Conservation (phyloP, 2,888 invertebrate genomes). For the Drosophila eohydei region DNA sequence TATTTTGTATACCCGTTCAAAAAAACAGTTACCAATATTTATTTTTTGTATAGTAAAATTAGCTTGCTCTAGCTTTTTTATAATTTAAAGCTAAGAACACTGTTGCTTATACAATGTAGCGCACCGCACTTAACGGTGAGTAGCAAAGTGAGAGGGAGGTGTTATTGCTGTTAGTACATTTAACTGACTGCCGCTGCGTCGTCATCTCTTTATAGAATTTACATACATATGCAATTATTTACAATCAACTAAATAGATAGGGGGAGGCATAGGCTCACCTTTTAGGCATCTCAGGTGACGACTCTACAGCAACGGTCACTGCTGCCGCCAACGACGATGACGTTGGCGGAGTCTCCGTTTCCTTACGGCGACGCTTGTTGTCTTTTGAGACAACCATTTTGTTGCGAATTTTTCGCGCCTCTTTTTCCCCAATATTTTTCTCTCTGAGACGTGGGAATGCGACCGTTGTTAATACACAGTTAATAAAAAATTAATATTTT, state of each 20-base stretch:
- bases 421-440: constrained; percentile 63
- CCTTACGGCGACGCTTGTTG: constrained; percentile 84
- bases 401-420: constrained; percentile 77
- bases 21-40: not conserved
- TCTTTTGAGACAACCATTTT: constrained; percentile 85
- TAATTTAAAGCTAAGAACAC: constrained; percentile 26
- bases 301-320: constrained; percentile 78
- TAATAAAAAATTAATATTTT: constrained; percentile 31
- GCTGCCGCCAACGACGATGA: constrained; percentile 68
- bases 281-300: constrained; percentile 85
- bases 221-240: constrained; percentile 36
- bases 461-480: constrained; percentile 38
- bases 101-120: constrained; percentile 58
- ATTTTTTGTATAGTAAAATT: not conserved
- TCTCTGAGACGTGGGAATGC: constrained; percentile 25
- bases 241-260: constrained; percentile 42
- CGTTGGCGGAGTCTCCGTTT: constrained; percentile 78
- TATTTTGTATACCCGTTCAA: not conserved
- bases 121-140: constrained; percentile 39
- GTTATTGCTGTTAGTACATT: constrained; percentile 22
- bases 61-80: constrained; percentile 10
- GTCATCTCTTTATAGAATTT: constrained; percentile 49
- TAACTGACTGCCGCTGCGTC: constrained; percentile 39
- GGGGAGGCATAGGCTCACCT: constrained; percentile 75
- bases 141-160: constrained; percentile 11